Evolutionary conservation across 2,888 invertebrate genomes (phyloP).

Genomic region (Gasteruption jaculator): DNA sequence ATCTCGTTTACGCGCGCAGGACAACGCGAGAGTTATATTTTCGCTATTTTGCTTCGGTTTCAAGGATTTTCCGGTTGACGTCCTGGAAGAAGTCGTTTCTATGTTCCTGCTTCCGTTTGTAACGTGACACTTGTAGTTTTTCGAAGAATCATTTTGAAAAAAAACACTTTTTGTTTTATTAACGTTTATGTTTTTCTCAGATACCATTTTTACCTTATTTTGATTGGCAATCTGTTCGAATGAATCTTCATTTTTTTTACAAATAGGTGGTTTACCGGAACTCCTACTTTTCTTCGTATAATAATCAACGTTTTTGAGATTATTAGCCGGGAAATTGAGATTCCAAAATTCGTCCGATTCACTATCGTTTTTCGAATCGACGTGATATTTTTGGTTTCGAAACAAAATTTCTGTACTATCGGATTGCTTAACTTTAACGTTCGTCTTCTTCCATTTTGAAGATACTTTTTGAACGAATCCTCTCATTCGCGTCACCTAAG

Average conservation of each 20-base stretch:
- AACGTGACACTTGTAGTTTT: too few relatives aligned
- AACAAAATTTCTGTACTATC: neutral
- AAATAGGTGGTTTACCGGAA: too few relatives aligned
- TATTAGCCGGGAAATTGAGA: neutral
- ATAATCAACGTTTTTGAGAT: neutral
- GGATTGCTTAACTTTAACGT: neutral
- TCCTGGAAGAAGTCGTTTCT: slow-evolving; percentile 11
- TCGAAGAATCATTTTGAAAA: too few relatives aligned
- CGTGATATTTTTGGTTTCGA: slow-evolving; percentile 17
- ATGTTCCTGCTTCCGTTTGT: too few relatives aligned
- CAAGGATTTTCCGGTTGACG: neutral
- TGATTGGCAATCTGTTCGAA: too few relatives aligned
- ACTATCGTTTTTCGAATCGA: slow-evolving; percentile 20
- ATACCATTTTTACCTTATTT: too few relatives aligned
- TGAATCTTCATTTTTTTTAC: too few relatives aligned
- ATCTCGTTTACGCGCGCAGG: slow-evolving; percentile 23
- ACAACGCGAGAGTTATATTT: neutral
- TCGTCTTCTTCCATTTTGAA: slow-evolving; percentile 17
- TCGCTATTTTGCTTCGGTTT: slow-evolving; percentile 3
- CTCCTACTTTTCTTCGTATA: slow-evolving; percentile 5
- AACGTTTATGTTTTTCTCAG: too few relatives aligned
- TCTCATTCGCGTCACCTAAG: slow-evolving; percentile 24
- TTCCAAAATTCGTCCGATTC: slow-evolving; percentile 21
- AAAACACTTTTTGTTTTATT: too few relatives aligned
- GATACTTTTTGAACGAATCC: slow-evolving; percentile 28